Percentiles rank a stretch among this genome's conserved stretches.
Conservation (phyloP, 2,888 invertebrate species). For the Penaeus monodon region DNA sequence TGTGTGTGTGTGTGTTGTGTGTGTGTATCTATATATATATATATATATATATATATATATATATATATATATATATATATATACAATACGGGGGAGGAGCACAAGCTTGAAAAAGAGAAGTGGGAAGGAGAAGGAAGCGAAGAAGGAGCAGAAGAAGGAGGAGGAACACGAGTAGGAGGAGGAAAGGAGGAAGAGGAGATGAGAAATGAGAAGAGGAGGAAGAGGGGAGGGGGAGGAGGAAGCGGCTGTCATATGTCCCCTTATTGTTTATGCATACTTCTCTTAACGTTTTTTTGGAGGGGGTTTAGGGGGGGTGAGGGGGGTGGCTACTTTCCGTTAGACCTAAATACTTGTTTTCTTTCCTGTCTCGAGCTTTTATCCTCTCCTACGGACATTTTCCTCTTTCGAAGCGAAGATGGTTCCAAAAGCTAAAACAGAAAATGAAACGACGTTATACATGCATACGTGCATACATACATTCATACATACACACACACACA, state of each 20-base stretch:
- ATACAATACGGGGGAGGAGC: too few relatives aligned
- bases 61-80: too few relatives aligned
- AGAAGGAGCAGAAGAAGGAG: background rate
- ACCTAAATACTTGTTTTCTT: conserved; percentile 15
- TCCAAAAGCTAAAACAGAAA: too few relatives aligned
- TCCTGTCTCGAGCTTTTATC: background rate
- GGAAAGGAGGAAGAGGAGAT: background rate
- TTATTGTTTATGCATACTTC: conserved; percentile 54
- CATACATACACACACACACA: background rate
- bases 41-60: too few relatives aligned
- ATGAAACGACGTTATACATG: background rate
- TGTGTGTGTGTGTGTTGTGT: too few relatives aligned
- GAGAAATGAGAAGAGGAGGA: background rate
- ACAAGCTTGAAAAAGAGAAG: too few relatives aligned
- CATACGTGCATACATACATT: background rate
- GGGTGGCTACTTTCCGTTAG: conserved; percentile 33
- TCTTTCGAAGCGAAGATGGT: background rate
- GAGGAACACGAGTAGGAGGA: background rate
- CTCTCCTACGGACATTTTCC: background rate
- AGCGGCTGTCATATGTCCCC: conserved; percentile 50
- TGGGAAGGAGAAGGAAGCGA: background rate
- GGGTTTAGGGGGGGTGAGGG: conserved; percentile 1
- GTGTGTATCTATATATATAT: too few relatives aligned
- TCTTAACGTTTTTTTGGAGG: conserved; percentile 48
- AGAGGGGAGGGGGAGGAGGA: conserved; percentile 10